A percentile compares a stretch with the other conserved stretches of the same genome.
Evolutionary conservation across 1,140 invertebrate species (phyloP).

Genomic region (Leptopilina clavipes): DNA sequence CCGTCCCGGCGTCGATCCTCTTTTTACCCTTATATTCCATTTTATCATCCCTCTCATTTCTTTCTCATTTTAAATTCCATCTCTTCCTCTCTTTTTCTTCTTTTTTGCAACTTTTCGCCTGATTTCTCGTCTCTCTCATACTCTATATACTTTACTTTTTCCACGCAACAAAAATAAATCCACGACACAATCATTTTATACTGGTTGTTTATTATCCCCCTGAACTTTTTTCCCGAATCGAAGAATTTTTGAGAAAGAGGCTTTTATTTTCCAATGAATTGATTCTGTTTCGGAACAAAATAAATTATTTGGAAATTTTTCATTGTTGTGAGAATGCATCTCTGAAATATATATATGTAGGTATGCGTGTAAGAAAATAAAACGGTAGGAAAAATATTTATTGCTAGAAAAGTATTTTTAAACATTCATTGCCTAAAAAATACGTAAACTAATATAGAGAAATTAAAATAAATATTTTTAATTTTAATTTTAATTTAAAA

Average conservation of each 20-base stretch:
- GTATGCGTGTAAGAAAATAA: too few relatives aligned
- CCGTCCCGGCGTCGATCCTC: conserved; percentile 54
- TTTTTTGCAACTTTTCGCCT: conserved; percentile 50
- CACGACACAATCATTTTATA: conserved; percentile 11
- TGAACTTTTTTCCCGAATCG: neutral
- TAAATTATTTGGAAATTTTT: neutral
- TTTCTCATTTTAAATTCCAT: conserved; percentile 45
- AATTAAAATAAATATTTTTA: too few relatives aligned
- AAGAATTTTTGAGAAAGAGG: neutral
- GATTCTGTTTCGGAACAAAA: neutral
- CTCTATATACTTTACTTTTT: neutral
- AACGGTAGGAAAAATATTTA: too few relatives aligned
- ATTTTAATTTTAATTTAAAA: too few relatives aligned
- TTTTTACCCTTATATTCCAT: conserved; percentile 40
- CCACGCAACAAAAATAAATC: conserved; percentile 24
- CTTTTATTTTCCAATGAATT: neutral
- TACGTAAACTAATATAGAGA: too few relatives aligned
- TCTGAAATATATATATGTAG: too few relatives aligned
- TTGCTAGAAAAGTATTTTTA: too few relatives aligned
- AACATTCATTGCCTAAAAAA: too few relatives aligned
- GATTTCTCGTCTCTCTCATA: conserved; percentile 38
- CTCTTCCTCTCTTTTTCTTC: conserved; percentile 36
- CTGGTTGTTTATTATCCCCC: neutral
- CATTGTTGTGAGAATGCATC: neutral
- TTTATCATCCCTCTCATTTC: conserved; percentile 37